Evolutionary conservation across 1,140 invertebrate genomes (phyloP).

Genomic region (Trinorchestia longiramus): DNA sequence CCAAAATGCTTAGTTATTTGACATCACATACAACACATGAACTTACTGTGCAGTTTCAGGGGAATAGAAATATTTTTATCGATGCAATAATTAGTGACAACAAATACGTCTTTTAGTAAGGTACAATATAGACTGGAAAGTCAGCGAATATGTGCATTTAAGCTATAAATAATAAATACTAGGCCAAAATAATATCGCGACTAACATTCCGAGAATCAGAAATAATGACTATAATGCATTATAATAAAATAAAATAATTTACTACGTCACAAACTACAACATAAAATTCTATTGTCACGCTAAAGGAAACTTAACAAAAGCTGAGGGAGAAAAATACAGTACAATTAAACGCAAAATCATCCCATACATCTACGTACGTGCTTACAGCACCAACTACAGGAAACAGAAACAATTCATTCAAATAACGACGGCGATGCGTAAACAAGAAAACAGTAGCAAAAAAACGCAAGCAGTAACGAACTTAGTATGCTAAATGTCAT

Average conservation of each 20-base stretch:
- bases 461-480: not conserved
- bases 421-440: not conserved
- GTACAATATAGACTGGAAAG: not conserved
- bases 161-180: not conserved
- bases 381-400: not conserved
- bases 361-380: not conserved
- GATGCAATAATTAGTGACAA: not conserved
- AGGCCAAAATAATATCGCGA: not conserved
- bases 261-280: not conserved
- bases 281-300: not conserved
- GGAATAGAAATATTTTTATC: not conserved
- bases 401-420: not conserved
- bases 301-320: not conserved
- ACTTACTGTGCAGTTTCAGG: not conserved
- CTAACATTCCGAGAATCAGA: not conserved
- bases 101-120: not conserved
- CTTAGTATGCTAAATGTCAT: not conserved
- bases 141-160: not conserved
- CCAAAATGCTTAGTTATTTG: not conserved
- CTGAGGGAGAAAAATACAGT: not conserved
- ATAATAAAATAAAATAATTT: not conserved
- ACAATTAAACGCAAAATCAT: not conserved
- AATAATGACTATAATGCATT: not conserved
- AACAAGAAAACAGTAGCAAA: not conserved
- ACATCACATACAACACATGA: conserved; percentile 1